Evolutionary conservation across 2,888 invertebrate species (phyloP), one percentile per base, ranked within the genome.

Genomic region (Pseudanteris insignis): DNA sequence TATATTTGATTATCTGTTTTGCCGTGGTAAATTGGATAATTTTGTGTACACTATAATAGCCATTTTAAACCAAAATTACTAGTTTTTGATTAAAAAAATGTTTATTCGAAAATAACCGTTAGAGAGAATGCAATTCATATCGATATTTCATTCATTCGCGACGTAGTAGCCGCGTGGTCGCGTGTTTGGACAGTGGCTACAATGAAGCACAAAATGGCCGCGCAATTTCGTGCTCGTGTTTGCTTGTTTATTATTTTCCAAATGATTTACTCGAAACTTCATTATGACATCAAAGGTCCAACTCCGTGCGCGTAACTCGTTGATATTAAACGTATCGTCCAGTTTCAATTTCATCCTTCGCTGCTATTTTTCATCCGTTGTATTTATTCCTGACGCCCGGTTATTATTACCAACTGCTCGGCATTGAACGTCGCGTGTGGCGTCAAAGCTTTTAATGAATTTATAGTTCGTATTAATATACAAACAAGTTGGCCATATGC

Each of bases 281-380:
- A 44, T 44, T 44, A 44, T 33, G 47, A 30, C 47, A 37, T 36
- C 32, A 37, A 37, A 28, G 48, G 12, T 30, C 6, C 11, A 30
- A 37, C n/a, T 26, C 26, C 18, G 3, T 36, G 37, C 30, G 13
- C 30, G 13, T 28, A 48, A 14, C 47, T 3, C 24, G 28, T 7
- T 14, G 28, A 30, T 36, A 29, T 8, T 21, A 32, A 38, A 38
- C 6, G 18, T 8, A 28, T 30, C 30, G 26, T 37, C 44, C 24
- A 21, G 30, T 47, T 34, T 15, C 51, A 13, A 33, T 34, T 41
- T 28, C 24, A 41, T 14, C 34, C 15, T 40, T 24, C 13, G 24
- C 13, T n/a, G 18, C 51, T 7, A 37, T n/a, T 18, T 8, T 9
- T 29, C 37, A 4, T 14, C 30, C 30, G 13, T 37, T 29, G 29